Conservation (phyloP, 2,888 invertebrate species). For the Himalopsyche anomala region DNA sequence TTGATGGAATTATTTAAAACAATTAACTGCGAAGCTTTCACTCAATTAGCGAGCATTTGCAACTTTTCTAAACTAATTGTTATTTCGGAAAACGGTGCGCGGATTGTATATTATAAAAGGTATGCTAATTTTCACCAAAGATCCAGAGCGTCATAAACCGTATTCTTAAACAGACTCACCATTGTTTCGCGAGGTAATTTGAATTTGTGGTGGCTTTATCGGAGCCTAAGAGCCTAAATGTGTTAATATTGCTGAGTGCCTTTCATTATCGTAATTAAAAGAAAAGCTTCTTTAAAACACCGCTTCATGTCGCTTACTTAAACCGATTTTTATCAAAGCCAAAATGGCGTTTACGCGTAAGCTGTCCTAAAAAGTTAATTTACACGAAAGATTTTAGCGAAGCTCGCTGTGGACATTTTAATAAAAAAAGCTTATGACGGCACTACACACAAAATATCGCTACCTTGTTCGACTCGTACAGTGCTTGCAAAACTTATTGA, state of each 20-base stretch:
- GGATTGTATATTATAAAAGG: slow-evolving; percentile 43
- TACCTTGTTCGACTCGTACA: no score
- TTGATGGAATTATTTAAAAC: not conserved
- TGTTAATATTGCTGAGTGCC: slow-evolving; percentile 41
- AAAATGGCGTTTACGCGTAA: slow-evolving; percentile 39
- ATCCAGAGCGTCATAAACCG: slow-evolving; percentile 37
- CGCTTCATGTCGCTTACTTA: slow-evolving; percentile 37
- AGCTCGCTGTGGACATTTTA: slow-evolving; percentile 7
- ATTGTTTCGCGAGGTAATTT: slow-evolving; percentile 40
- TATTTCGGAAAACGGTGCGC: slow-evolving; percentile 8
- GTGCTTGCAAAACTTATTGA: no score
- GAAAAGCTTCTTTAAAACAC: slow-evolving; percentile 40
- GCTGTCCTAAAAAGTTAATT: slow-evolving; percentile 42
- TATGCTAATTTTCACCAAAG: slow-evolving; percentile 36
- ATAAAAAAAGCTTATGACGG: not conserved
- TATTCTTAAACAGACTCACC: slow-evolving; percentile 27
- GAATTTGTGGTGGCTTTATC: slow-evolving; percentile 35
- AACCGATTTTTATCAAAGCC: slow-evolving; percentile 38
- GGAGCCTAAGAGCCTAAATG: slow-evolving; percentile 35
- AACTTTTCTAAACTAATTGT: slow-evolving; percentile 7
- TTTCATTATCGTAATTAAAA: slow-evolving; percentile 43
- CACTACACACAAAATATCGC: not conserved
- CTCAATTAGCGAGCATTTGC: slow-evolving; percentile 26
- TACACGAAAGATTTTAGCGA: slow-evolving; percentile 38
- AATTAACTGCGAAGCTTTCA: slow-evolving; percentile 28